phyloP scores from a whole-genome alignment of 2,797 vertebrate species.

The Echiichthys vipera region DNA sequence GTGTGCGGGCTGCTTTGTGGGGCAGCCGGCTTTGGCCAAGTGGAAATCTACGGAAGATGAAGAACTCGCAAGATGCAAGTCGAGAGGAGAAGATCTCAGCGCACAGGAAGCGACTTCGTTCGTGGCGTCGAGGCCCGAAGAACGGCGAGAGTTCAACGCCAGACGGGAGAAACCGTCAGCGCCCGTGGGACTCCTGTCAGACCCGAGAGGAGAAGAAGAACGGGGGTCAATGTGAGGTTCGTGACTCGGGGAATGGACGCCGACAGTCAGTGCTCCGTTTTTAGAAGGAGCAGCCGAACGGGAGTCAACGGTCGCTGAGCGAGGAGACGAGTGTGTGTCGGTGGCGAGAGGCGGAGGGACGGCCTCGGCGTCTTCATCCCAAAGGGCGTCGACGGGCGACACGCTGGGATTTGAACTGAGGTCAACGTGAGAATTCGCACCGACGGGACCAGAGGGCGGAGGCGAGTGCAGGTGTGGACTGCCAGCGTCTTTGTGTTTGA shows the following conservation, averaged over 20 bases:
- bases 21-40: not conserved
- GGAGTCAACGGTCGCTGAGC: not conserved
- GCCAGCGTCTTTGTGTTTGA: conserved; percentile 58
- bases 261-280: accelerated
- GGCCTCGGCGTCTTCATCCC: too few species aligned
- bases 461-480: not conserved
- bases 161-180: not conserved
- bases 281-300: not conserved
- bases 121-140: not conserved
- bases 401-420: not conserved
- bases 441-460: not conserved
- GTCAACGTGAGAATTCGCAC: not conserved
- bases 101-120: not conserved
- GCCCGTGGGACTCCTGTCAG: not conserved
- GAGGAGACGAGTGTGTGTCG: not conserved
- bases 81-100: accelerated
- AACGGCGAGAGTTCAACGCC: not conserved
- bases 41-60: not conserved
- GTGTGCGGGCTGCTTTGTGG: conserved; percentile 4
- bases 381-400: too few species aligned
- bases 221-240: not conserved
- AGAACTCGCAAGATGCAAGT: conserved; percentile 19
- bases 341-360: too few species aligned
- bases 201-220: not conserved
- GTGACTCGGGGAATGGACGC: not conserved